A percentile compares a stretch with the other conserved stretches of the same genome.
Evolutionary conservation across 2,797 vertebrate species (phyloP).

Genomic region (Acipenser oxyrinchus): DNA sequence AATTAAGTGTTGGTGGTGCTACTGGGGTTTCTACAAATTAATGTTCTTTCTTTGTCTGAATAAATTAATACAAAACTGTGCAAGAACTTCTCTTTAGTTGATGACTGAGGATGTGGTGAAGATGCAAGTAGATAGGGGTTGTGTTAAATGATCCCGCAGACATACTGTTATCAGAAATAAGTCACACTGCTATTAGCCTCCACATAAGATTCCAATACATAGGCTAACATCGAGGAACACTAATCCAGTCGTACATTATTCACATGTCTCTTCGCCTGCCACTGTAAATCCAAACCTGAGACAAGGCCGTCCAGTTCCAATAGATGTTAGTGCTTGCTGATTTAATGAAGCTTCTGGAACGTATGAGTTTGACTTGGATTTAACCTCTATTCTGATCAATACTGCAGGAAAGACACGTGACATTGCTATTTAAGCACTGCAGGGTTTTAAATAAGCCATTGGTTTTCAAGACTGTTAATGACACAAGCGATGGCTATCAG

Average conservation of each 20-base stretch:
- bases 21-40: too few relatives aligned
- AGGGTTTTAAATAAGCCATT: neutral
- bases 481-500: neutral
- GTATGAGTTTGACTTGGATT: neutral
- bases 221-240: neutral
- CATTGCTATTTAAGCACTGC: neutral
- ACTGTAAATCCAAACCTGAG: conserved; percentile 1
- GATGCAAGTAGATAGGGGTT: neutral
- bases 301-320: neutral
- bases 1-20: too few relatives aligned
- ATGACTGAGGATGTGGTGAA: neutral
- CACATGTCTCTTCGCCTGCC: neutral
- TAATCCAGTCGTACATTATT: neutral
- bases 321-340: neutral
- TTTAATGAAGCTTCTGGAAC: neutral
- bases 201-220: neutral
- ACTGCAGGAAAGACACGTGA: neutral
- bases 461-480: neutral
- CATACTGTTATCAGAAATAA: neutral
- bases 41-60: too few relatives aligned
- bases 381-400: neutral
- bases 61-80: too few relatives aligned
- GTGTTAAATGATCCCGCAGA: neutral
- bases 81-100: neutral
- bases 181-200: neutral